Evolutionary conservation across 2,113 vertebrate species (phyloP), one percentile per base, ranked within the genome.

Genomic region (Macrotis lagotis): DNA sequence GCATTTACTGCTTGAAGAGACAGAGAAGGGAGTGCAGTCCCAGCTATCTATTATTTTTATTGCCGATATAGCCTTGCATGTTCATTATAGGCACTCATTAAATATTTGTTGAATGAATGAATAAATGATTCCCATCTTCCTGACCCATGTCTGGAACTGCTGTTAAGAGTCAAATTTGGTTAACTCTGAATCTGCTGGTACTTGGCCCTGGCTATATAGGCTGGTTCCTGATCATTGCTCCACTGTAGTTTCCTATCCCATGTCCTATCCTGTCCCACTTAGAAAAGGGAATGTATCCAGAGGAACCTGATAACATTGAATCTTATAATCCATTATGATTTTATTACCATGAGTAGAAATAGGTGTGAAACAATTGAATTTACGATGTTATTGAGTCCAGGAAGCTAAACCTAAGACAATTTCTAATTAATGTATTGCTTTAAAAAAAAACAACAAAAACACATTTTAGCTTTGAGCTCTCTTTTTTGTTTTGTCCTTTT

Each of bases 211-310:
- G 66, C 66, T 44, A 22, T 24, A 44, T 44, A 12, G 66, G 44
- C n/a, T n/a, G 37, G 6, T 92, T 95, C 51, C n/a, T 90, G 37
- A 90, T 94, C 37, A 47, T 90, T 94, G 83, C 90, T 3, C 8
- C 31, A 4, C 9, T 59, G 48, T 92, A 92, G 48, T 24, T 0
- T 50, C 92, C 1, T 48, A 53, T 28, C 88, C 51, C 31, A 8
- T 74, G 50, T 83, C 31, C 50, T 50, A n/a, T 10, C 1, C 0
- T 49, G 11, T 89, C 1, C n/a, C n/a, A 91, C 91, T 53, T 96
- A 50, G 96, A 50, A 90, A 51, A 47, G 8, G 25, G 74, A 89
- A 49, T 93, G 94, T 25, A 91, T 44, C 7, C 49, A 94, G 25
- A 25, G 25, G 49, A 49, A 37, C 1, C 9, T n/a, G 48, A 49